A percentile compares a stretch with the other conserved stretches of the same genome.
phyloP scores from a whole-genome alignment of 2,888 invertebrate species.

The Anthrax anthrax region DNA sequence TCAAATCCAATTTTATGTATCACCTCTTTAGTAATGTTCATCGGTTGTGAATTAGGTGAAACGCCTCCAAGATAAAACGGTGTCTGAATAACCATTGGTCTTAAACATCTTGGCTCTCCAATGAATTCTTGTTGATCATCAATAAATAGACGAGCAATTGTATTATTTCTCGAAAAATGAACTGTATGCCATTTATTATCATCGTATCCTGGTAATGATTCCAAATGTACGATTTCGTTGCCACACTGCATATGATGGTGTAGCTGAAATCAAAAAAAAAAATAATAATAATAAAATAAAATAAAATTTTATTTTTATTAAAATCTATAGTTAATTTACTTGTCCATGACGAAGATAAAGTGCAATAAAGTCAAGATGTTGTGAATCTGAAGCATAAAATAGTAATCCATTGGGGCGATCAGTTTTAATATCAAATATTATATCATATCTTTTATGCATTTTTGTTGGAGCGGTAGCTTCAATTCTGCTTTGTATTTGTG shows the following conservation, averaged over 20 bases:
- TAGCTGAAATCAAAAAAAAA: constrained; percentile 35
- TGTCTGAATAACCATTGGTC: constrained; percentile 44
- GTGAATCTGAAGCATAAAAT: constrained; percentile 59
- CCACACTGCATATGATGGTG: constrained; percentile 51
- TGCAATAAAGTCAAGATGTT: constrained; percentile 55
- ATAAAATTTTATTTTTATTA: not conserved
- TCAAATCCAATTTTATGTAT: constrained; percentile 21
- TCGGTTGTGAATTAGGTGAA: constrained; percentile 20
- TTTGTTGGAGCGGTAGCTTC: constrained; percentile 48
- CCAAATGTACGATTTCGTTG: constrained; percentile 42
- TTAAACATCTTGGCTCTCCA: constrained; percentile 37
- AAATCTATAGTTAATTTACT: constrained; percentile 34
- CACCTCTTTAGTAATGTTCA: constrained; percentile 28
- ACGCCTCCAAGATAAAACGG: constrained; percentile 77
- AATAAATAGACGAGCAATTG: constrained; percentile 40
- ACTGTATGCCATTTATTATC: constrained; percentile 71
- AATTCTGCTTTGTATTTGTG: constrained; percentile 52
- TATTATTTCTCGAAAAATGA: constrained; percentile 46
- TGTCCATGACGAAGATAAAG: constrained; percentile 60
- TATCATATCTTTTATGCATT: constrained; percentile 52
- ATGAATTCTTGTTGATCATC: constrained; percentile 38
- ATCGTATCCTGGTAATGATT: constrained; percentile 44
- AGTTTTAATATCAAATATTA: constrained; percentile 62
- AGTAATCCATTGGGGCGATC: constrained; percentile 62
- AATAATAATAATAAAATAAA: too few species aligned